phyloP scores from a whole-genome alignment of 2,797 vertebrate species.

The Cossypha niveicapilla region DNA sequence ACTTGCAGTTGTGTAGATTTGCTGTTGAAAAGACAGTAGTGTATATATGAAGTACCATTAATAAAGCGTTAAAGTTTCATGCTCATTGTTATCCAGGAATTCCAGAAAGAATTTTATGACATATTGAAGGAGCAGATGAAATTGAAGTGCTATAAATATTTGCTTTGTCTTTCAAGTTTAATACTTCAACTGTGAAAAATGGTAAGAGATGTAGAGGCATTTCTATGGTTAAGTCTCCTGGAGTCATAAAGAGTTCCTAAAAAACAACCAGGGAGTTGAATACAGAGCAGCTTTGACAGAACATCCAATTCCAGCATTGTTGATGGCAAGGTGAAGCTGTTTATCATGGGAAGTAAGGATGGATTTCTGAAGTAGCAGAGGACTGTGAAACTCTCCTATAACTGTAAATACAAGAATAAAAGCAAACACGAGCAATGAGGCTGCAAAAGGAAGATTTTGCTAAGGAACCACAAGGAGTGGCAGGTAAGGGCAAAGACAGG shows the following conservation, averaged over 20 bases:
- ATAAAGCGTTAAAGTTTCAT: background rate
- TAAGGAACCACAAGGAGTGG: background rate
- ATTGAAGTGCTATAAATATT: background rate
- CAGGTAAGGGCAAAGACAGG: background rate
- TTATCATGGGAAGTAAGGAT: background rate
- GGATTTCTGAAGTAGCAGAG: background rate
- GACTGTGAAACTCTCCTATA: background rate
- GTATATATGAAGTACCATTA: background rate
- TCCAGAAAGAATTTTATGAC: background rate
- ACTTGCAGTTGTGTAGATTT: background rate
- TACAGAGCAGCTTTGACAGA: background rate
- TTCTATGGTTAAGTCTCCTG: background rate
- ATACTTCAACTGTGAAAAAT: background rate
- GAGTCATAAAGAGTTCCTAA: accelerated
- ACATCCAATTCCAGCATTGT: accelerated
- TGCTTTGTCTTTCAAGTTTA: background rate
- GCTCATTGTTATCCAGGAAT: background rate
- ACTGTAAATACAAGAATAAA: background rate
- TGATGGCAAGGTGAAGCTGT: background rate
- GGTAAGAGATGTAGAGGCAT: background rate
- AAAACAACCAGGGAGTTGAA: background rate
- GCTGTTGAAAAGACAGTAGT: background rate
- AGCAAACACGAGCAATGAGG: background rate
- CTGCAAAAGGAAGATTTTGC: background rate
- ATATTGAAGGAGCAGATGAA: background rate